A percentile compares a stretch with the other conserved stretches of the same genome.
phyloP scores from a whole-genome alignment of 64 coral and sea anemone genomes.

The Stichodactyla helianthus region DNA sequence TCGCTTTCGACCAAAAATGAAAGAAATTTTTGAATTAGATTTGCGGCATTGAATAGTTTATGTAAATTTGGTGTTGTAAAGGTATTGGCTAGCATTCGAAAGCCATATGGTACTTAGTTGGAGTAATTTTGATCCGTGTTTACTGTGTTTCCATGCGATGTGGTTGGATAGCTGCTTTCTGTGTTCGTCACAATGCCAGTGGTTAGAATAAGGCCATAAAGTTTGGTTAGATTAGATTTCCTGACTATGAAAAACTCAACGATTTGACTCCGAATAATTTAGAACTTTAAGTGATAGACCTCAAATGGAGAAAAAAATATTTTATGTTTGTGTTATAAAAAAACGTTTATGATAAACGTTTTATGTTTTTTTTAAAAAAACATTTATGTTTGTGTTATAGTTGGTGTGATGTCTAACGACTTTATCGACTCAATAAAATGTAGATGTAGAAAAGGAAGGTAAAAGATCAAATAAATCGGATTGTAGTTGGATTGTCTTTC shows the following conservation, averaged over 20 bases:
- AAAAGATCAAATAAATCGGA: neutral
- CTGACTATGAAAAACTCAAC: neutral
- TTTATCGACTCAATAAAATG: no score
- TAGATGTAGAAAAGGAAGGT: neutral
- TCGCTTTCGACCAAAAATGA: neutral
- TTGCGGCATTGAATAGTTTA: neutral
- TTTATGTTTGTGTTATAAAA: no score
- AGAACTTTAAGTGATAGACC: no score
- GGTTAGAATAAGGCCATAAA: neutral
- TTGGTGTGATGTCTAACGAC: no score
- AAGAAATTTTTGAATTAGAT: neutral
- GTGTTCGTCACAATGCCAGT: neutral
- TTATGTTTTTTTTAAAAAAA: no score
- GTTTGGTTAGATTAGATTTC: neutral
- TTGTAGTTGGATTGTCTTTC: neutral
- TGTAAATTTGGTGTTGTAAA: neutral
- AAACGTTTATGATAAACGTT: no score
- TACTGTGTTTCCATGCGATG: neutral
- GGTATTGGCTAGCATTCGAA: neutral
- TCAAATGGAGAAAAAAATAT: no score
- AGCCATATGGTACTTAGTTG: neutral
- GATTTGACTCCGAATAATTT: neutral
- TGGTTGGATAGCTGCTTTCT: neutral
- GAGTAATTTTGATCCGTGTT: constrained; percentile 3
- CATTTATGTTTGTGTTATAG: no score